Base-by-base conservation (phyloP, 2,888 invertebrate genomes). In the Calliopum simillimum region DNA sequence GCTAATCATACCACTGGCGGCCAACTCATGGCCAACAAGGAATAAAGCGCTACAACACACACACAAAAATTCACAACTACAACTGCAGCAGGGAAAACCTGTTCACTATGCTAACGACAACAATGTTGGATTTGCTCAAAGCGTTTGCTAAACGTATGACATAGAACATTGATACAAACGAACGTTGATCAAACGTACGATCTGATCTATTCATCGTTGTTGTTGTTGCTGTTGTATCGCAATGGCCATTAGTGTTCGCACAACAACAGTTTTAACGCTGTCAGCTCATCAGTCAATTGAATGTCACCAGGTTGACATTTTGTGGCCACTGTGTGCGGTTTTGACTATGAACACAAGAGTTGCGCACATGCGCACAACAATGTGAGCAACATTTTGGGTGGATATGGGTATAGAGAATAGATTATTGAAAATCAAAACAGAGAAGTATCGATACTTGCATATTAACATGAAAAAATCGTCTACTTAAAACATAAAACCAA, bases 211-310 rank as follows among this genome's bases (percentile, higher is more conserved):
- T 44, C 65, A 33, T 33, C 8, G 33, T 4, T 33, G 33, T 33
- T 33, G 33, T 6, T 33, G 33, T 33, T 33, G 33, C 8, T 33
- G 33, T 33, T 33, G 65, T 49, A 53, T 55, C 23, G 61, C 69
- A 76, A 77, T 79, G 81, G 78, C 79, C 76, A 81, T 79, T 81
- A 81, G 79, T 81, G 78, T 79, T 79, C 76, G 77, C 76, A 77
- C 82, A 82, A 81, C 84, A 84, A 81, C 83, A 84, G 80, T 83
- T 82, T 82, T 82, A 82, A 82, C 83, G 80, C 83, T 83, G 83
- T 83, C 83, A 83, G 80, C 82, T 83, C 83, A 84, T 83, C 83
- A 83, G 83, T 83, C 83, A 83, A 82, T 84, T 80, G 80, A 79
- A 82, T 83, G 84, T 84, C 84, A 82, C 77, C 77, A 77, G 79